Conservation (phyloP, 2,888 invertebrate genomes). For the Parnassius smintheus region DNA sequence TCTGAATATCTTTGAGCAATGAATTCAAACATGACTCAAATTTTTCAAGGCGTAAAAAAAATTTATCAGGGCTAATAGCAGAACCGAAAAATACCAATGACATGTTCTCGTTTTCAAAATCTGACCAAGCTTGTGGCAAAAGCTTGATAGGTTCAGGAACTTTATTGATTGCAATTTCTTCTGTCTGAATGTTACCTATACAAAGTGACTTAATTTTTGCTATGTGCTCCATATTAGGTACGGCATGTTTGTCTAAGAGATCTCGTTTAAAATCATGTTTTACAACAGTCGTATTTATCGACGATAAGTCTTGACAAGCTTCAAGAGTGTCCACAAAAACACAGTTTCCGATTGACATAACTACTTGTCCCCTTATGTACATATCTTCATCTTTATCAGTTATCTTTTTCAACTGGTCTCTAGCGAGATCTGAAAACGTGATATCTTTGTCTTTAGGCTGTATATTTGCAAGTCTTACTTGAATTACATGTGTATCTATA, state of each 20-base stretch:
- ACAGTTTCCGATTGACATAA: constrained; percentile 80
- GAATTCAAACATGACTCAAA: constrained; percentile 60
- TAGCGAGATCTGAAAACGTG: constrained; percentile 59
- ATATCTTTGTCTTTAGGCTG: constrained; percentile 66
- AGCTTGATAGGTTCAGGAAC: constrained; percentile 33
- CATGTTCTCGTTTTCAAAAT: constrained; percentile 61
- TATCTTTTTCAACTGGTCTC: constrained; percentile 47
- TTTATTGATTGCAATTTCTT: constrained; percentile 34
- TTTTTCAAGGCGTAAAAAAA: constrained; percentile 75
- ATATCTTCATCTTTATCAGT: constrained; percentile 54
- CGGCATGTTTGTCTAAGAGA: constrained; percentile 66
- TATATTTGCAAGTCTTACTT: constrained; percentile 59
- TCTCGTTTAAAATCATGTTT: constrained; percentile 77
- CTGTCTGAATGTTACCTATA: constrained; percentile 34
- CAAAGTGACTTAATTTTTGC: constrained; percentile 70
- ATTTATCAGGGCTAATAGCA: constrained; percentile 65
- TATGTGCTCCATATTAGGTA: constrained; percentile 72
- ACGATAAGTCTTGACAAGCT: constrained; percentile 75
- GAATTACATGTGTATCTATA: constrained; percentile 66
- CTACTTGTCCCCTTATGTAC: constrained; percentile 71
- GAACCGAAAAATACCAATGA: constrained; percentile 66
- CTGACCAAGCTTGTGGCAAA: constrained; percentile 66
- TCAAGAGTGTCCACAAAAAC: constrained; percentile 85
- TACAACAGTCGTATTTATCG: constrained; percentile 72
- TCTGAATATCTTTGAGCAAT: constrained; percentile 65